Percentiles rank a stretch among this genome's conserved stretches.
Evolutionary conservation across 2,113 vertebrate genomes (phyloP).

Genomic region (Laticauda colubrina): DNA sequence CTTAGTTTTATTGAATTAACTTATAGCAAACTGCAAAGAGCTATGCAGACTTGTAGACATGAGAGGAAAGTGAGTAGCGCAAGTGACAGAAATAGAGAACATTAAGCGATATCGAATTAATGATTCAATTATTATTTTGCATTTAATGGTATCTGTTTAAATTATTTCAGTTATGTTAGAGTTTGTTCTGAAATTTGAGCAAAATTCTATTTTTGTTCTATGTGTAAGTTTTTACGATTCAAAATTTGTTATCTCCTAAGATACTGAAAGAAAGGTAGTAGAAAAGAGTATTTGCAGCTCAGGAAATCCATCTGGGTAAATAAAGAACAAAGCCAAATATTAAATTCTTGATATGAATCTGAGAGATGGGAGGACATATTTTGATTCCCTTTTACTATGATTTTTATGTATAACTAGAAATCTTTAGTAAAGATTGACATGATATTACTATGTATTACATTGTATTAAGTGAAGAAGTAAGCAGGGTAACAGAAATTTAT

Average conservation of each 20-base stretch:
- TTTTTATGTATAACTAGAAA: slow-evolving; percentile 26
- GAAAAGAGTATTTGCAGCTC: slow-evolving; percentile 39
- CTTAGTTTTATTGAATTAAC: slow-evolving; percentile 9
- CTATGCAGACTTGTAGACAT: neutral
- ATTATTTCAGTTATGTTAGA: neutral
- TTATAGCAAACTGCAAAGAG: neutral
- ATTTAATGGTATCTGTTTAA: neutral
- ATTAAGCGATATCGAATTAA: neutral
- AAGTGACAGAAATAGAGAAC: neutral
- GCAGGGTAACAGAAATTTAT: slow-evolving; percentile 26
- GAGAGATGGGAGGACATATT: slow-evolving; percentile 59
- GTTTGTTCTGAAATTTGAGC: neutral
- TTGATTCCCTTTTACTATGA: slow-evolving; percentile 58
- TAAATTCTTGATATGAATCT: slow-evolving; percentile 53
- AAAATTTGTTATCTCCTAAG: slow-evolving; percentile 33
- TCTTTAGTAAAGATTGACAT: neutral
- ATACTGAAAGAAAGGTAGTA: neutral
- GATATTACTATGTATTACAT: neutral
- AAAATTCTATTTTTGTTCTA: neutral
- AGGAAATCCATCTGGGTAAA: slow-evolving; percentile 47
- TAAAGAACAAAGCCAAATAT: slow-evolving; percentile 54
- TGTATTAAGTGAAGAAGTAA: slow-evolving; percentile 6
- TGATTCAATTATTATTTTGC: neutral
- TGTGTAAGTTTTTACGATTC: neutral
- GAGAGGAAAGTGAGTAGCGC: neutral